Percentiles rank a stretch among this genome's conserved stretches.
phyloP scores from a whole-genome alignment of 53 echinoderm and acorn worm species.

The Arbacia lixula region DNA sequence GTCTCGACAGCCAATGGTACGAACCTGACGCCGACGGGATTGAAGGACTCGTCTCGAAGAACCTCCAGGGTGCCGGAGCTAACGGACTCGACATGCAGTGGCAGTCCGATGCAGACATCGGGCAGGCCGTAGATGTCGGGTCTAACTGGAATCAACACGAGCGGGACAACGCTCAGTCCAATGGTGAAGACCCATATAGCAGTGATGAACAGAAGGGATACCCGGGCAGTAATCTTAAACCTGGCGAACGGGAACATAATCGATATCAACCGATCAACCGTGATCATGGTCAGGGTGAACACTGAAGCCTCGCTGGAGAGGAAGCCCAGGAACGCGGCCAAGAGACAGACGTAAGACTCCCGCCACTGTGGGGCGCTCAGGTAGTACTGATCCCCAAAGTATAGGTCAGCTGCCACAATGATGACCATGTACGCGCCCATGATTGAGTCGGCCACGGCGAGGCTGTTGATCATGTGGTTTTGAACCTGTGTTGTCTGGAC shows the following conservation, averaged over 20 bases:
- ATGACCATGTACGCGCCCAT: constrained; percentile 66
- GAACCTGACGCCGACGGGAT: neutral
- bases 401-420: constrained; percentile 38
- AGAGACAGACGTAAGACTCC: neutral
- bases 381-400: constrained; percentile 29
- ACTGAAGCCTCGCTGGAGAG: constrained; percentile 59
- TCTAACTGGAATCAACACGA: constrained; percentile 3
- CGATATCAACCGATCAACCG: constrained; percentile 46
- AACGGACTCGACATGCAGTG: neutral
- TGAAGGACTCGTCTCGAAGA: neutral
- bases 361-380: constrained; percentile 29
- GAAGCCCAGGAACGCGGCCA: constrained; percentile 58
- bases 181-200: neutral
- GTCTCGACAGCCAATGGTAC: neutral
- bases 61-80: neutral
- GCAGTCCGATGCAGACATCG: constrained; percentile 55
- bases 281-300: constrained; percentile 51
- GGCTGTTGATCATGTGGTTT: constrained; percentile 16
- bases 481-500: neutral
- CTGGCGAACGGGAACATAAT: constrained; percentile 50
- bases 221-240: neutral
- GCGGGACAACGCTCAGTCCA: neutral
- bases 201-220: neutral
- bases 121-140: constrained; percentile 12
- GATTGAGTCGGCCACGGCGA: constrained; percentile 46